Conservation (phyloP, 2,113 vertebrate genomes). For the Hippoglossus stenolepis region DNA sequence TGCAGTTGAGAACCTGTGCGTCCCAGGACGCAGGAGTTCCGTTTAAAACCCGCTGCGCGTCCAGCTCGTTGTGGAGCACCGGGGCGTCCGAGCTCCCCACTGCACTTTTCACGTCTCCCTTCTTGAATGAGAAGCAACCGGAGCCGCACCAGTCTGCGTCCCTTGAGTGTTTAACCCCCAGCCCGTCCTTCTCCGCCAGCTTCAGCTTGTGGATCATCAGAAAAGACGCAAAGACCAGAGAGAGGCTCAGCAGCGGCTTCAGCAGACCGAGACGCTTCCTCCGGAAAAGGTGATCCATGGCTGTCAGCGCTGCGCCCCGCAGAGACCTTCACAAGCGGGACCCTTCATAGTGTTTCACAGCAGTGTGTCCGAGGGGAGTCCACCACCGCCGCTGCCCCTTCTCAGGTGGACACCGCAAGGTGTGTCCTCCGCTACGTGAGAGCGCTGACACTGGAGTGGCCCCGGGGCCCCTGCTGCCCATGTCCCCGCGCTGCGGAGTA, state of each 20-base stretch:
- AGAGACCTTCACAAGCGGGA: slow-evolving; percentile 20
- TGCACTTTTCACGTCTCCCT: slow-evolving; percentile 6
- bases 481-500: background rate
- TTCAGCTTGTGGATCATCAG: slow-evolving; percentile 84
- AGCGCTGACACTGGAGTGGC: slow-evolving; percentile 20
- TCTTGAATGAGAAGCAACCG: slow-evolving; percentile 61
- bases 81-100: slow-evolving; percentile 11
- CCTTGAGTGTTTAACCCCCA: slow-evolving; percentile 34
- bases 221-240: slow-evolving; percentile 79
- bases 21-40: slow-evolving; percentile 72
- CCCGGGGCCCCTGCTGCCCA: slow-evolving; percentile 26
- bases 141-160: slow-evolving; percentile 61
- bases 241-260: slow-evolving; percentile 82
- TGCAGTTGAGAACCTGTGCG: slow-evolving; percentile 77
- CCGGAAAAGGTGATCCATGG: slow-evolving; percentile 80
- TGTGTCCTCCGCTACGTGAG: background rate
- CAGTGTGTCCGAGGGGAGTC: slow-evolving; percentile 2
- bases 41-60: slow-evolving; percentile 36
- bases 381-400: background rate
- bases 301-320: slow-evolving; percentile 33
- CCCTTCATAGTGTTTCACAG: slow-evolving; percentile 55
- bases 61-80: background rate
- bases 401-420: slow-evolving; percentile 11
- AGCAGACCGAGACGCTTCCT: slow-evolving; percentile 78
- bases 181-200: slow-evolving; percentile 73